Conservation (phyloP, 2,113 vertebrate species). For the Oostethus manadensis region DNA sequence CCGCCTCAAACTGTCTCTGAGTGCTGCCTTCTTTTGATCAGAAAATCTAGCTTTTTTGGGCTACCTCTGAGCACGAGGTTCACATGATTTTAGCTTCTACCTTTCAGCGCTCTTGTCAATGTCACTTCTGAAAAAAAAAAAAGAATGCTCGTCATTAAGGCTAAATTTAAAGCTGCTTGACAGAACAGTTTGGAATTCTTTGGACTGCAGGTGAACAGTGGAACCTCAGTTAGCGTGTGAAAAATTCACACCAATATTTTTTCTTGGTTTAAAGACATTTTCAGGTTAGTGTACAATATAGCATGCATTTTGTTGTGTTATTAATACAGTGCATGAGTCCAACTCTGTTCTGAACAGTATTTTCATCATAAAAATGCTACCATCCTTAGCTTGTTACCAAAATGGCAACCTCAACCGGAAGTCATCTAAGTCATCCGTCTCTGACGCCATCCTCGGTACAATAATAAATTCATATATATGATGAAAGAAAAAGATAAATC, state of each 20-base stretch:
- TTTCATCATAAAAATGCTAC: no score
- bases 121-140: conserved; percentile 28
- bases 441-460: background rate
- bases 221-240: background rate
- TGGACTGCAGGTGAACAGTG: conserved; percentile 1
- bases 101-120: conserved; percentile 20
- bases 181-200: no score
- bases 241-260: no score
- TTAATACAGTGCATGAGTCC: background rate
- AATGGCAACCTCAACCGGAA: no score
- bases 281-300: no score
- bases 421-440: background rate
- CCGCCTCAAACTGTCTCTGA: conserved; percentile 30
- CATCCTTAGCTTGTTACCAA: no score
- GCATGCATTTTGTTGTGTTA: background rate
- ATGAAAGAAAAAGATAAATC: background rate
- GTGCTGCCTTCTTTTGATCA: conserved; percentile 31
- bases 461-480: background rate
- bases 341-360: no score
- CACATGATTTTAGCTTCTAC: conserved; percentile 25
- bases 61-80: conserved; percentile 25
- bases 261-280: no score
- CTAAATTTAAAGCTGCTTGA: conserved; percentile 21
- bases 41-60: conserved; percentile 17
- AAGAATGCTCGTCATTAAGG: conserved; percentile 19